Conservation (phyloP, 2,113 vertebrate genomes). For the Pterocles orientalis region DNA sequence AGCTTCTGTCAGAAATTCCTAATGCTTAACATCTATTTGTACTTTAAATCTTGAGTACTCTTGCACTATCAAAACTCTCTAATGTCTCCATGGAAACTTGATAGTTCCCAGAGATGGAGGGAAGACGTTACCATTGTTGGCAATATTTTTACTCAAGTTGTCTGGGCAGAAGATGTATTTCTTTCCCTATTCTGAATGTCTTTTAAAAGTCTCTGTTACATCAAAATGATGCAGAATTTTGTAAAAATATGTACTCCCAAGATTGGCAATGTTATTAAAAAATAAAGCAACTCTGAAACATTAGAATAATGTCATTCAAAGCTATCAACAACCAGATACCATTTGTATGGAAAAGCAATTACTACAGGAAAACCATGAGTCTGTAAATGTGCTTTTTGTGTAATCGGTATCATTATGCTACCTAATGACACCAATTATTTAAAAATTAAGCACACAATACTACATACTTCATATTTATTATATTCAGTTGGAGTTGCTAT, state of each 20-base stretch:
- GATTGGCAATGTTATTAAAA: background rate
- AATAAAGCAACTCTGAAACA: slow-evolving; percentile 54
- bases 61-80: background rate
- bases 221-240: background rate
- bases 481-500: slow-evolving; percentile 51
- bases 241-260: background rate
- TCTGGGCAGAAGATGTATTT: background rate
- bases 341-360: slow-evolving; percentile 68
- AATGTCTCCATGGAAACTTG: background rate
- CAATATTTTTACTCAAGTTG: background rate
- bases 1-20: background rate
- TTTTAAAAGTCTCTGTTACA: background rate
- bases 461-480: slow-evolving; percentile 61
- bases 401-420: slow-evolving; percentile 66
- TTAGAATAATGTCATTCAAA: slow-evolving; percentile 61
- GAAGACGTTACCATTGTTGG: background rate
- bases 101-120: background rate
- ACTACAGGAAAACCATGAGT: slow-evolving; percentile 18
- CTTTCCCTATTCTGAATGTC: background rate
- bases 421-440: slow-evolving; percentile 77
- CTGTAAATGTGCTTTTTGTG: slow-evolving; percentile 51
- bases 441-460: slow-evolving; percentile 73
- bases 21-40: background rate
- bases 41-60: background rate
- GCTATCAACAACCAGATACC: slow-evolving; percentile 54